phyloP scores from a whole-genome alignment of 2,888 invertebrate species.

The Pimpla rufipes region DNA sequence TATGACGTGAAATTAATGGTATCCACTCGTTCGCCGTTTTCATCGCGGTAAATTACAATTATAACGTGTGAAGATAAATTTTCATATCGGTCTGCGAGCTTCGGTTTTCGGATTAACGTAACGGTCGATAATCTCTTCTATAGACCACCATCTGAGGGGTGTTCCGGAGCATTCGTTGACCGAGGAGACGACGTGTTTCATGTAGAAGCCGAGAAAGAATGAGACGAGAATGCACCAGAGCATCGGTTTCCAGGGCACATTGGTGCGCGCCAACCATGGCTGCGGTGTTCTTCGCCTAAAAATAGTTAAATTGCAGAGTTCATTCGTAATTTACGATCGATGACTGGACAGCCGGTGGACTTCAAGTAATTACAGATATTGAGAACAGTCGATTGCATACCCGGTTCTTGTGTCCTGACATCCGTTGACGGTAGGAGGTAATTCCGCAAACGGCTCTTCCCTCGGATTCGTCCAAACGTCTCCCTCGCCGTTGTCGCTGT shows the following conservation, averaged over 20 bases:
- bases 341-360: background rate
- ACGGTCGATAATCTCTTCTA: constrained; percentile 76
- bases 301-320: constrained; percentile 33
- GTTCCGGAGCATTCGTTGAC: constrained; percentile 68
- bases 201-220: constrained; percentile 79
- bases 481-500: constrained; percentile 70
- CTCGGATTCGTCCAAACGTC: constrained; percentile 72
- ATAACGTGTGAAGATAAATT: background rate
- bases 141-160: constrained; percentile 78
- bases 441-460: constrained; percentile 73
- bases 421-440: constrained; percentile 60
- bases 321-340: background rate
- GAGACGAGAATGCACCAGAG: constrained; percentile 76
- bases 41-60: background rate
- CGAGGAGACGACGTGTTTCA: constrained; percentile 76
- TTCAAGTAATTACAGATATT: constrained; percentile 1
- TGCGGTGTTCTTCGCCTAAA: constrained; percentile 67
- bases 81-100: constrained; percentile 74
- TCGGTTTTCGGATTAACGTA: constrained; percentile 71
- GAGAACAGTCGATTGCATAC: constrained; percentile 40
- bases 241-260: constrained; percentile 74
- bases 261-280: constrained; percentile 58
- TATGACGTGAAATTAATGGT: background rate
- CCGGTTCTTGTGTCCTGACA: constrained; percentile 55
- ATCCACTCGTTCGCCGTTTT: constrained; percentile 5